Base-by-base conservation (phyloP, 2,797 vertebrate genomes). In the Danionella dracula region DNA sequence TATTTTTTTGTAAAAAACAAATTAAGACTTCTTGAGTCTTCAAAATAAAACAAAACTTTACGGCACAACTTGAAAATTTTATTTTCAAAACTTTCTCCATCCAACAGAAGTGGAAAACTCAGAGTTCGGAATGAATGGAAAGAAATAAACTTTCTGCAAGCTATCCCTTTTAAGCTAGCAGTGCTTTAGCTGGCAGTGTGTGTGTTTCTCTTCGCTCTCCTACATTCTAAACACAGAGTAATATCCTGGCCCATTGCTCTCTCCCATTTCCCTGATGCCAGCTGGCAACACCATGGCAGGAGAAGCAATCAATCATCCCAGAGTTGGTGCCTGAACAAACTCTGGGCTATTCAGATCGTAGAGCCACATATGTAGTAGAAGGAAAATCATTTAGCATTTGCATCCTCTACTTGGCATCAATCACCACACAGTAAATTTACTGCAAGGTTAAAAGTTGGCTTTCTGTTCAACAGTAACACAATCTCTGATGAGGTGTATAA, bases 271-370 rank as follows among this genome's bases (percentile, higher is more conserved):
- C 7, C n/a, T 12, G 34, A 53, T 55, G 35, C 48, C 75, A 66
- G 62, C 49, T 66, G 66, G 72, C 69, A 60, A 20, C 57, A 40
- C 54, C 45, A 71, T 38, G 1, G 5, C 53, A 44, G 59, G 27
- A 69, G 71, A 69, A 69, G 68, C 72, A 69, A 72, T 77, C 66
- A 72, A 69, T 69, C 75, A 71, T 69, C 61, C 54, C 68, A 66
- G 12, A 31, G 53, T 40, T 15, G 53, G 50, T 70, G 59, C 45
- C 29, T 27, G 53, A 54, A 53, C 42, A 66, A 58, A 37, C 49
- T 68, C 63, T 35, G 27, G 45, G 23, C 27, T 62, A 13, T 19
- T 35, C 11, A 29, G 54, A 66, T 56, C 13, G 32, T 15, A 41
- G 44, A 29, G 11, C 12, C 46, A 75, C n/a, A 12, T 56, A 17